Conservation (phyloP, 2,888 invertebrate species). For the Sisyra terminalis region DNA sequence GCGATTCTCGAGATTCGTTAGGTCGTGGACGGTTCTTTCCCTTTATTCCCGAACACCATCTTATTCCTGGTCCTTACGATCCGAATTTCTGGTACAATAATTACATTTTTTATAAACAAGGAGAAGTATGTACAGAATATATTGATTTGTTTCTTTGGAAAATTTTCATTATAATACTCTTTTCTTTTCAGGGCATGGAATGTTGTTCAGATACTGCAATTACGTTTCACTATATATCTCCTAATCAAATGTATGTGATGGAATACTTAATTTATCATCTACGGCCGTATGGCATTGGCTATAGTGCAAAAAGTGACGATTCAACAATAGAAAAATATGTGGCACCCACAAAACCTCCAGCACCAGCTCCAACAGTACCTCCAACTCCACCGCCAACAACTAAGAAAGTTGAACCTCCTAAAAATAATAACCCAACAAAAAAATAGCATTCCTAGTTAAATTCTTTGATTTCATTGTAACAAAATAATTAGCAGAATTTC, state of each 20-base stretch:
- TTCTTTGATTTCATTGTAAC: too few relatives aligned
- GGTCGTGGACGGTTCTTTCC: slow-evolving; percentile 90
- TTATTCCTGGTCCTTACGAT: slow-evolving; percentile 72
- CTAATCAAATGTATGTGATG: slow-evolving; percentile 82
- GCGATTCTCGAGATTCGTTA: slow-evolving; percentile 70
- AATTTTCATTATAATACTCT: slow-evolving; percentile 5
- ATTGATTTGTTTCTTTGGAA: background rate
- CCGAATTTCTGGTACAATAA: slow-evolving; percentile 84
- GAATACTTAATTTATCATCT: slow-evolving; percentile 93
- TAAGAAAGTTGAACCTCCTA: too few relatives aligned
- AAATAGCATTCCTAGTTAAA: too few relatives aligned
- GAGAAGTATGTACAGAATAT: slow-evolving; percentile 45
- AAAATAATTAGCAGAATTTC: too few relatives aligned
- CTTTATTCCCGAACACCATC: slow-evolving; percentile 80
- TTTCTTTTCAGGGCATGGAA: slow-evolving; percentile 52
- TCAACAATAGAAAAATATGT: too few relatives aligned
- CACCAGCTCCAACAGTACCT: too few relatives aligned
- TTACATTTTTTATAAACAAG: slow-evolving; percentile 81
- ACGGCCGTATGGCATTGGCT: slow-evolving; percentile 56
- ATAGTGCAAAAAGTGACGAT: slow-evolving; percentile 18
- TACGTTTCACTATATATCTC: slow-evolving; percentile 83
- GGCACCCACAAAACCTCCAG: too few relatives aligned
- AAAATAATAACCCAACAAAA: too few relatives aligned
- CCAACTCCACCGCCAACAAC: too few relatives aligned
- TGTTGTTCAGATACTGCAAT: slow-evolving; percentile 89